Conservation (phyloP, 2,797 vertebrate species). For the Fundulus diaphanus region DNA sequence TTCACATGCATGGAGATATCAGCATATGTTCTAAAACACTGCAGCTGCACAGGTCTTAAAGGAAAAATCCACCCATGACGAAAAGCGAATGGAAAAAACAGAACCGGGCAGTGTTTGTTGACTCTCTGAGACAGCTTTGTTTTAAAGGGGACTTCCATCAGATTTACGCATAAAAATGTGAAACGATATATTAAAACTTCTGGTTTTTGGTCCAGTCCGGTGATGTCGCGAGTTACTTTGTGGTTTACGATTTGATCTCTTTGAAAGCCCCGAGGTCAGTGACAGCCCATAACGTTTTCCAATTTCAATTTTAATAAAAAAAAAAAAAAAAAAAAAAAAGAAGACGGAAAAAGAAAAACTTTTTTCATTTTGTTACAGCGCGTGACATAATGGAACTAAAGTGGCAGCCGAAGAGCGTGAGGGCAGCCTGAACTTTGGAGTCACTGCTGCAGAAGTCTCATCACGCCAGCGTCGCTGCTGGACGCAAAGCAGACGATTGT, state of each 20-base stretch:
- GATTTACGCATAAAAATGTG: slow-evolving; percentile 5
- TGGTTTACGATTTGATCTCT: slow-evolving; percentile 2
- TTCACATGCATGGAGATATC: slow-evolving; percentile 23
- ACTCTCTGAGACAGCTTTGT: slow-evolving; percentile 4
- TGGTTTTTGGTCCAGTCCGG: neutral
- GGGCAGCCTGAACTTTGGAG: neutral
- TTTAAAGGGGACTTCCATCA: neutral
- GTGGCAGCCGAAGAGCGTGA: neutral
- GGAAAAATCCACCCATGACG: slow-evolving; percentile 7
- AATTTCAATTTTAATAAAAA: neutral
- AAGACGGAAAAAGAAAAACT: no score
- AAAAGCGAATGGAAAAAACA: neutral
- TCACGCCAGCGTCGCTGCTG: neutral
- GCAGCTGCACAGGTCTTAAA: slow-evolving; percentile 14
- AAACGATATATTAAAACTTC: neutral
- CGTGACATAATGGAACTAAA: neutral
- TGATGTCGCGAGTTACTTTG: neutral
- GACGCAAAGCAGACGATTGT: slow-evolving; percentile 5
- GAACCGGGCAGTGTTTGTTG: neutral
- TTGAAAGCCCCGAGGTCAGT: neutral
- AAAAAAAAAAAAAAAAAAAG: no score
- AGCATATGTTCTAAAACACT: neutral
- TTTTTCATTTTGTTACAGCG: slow-evolving; percentile 9
- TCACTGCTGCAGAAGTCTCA: slow-evolving; percentile 7
- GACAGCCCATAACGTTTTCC: neutral